phyloP scores from a whole-genome alignment of 2,113 vertebrate species.

The Corythornis vintsioides region DNA sequence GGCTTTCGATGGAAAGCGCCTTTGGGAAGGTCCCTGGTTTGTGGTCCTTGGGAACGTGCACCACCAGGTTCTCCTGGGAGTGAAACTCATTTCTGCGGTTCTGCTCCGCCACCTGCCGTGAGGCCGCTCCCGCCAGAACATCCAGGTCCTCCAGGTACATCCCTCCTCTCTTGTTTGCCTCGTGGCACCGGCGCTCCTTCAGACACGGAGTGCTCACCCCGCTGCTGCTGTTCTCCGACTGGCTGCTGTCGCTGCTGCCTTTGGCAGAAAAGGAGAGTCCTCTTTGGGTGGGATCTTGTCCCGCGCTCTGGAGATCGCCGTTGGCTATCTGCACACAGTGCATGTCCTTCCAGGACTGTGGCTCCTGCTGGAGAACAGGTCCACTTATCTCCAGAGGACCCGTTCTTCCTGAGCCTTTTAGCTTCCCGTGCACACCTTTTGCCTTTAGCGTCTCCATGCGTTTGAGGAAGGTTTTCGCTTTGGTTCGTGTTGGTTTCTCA shows the following conservation, averaged over 20 bases:
- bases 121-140: constrained; percentile 76
- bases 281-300: constrained; percentile 43
- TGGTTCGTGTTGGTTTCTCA: constrained; percentile 82
- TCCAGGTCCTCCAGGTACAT: constrained; percentile 92
- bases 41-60: constrained; percentile 95
- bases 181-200: constrained; percentile 84
- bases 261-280: constrained; percentile 65
- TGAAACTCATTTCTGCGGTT: constrained; percentile 86
- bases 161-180: constrained; percentile 87
- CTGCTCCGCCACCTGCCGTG: constrained; percentile 76
- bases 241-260: constrained; percentile 83
- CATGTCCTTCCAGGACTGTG: constrained; percentile 82
- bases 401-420: constrained; percentile 74
- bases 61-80: constrained; percentile 92
- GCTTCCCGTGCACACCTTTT: constrained; percentile 82
- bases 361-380: constrained; percentile 87
- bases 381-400: constrained; percentile 84
- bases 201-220: constrained; percentile 81
- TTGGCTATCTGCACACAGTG: constrained; percentile 83
- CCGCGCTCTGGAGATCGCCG: constrained; percentile 70
- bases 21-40: constrained; percentile 98
- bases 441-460: constrained; percentile 90
- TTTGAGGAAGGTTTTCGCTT: constrained; percentile 90
- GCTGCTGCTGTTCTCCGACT: constrained; percentile 81
- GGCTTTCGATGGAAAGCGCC: constrained; percentile 95